A percentile compares a stretch with the other conserved stretches of the same genome.
These are phyloP conservation scores for Recurvirostra avosetta DNA, from an alignment of 2,113 vertebrate species.

Conservation along the genomic window DNA sequence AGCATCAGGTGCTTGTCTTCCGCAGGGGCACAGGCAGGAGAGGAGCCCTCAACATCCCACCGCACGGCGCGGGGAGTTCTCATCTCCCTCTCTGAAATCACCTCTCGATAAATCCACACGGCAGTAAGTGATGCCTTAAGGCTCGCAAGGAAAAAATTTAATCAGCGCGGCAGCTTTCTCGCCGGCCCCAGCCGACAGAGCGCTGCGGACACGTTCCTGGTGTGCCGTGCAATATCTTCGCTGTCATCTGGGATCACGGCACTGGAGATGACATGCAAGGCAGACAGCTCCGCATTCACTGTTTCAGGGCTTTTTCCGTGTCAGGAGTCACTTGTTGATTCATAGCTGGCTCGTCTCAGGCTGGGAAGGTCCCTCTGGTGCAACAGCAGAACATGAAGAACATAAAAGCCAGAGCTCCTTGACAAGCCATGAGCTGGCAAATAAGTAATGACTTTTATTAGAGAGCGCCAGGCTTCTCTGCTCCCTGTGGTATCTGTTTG, in stretches of 20 bases:
- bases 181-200: background rate
- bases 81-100: background rate
- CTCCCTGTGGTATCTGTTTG: too few species aligned
- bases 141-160: background rate
- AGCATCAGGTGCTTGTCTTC: background rate
- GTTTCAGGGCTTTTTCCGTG: background rate
- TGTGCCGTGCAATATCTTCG: background rate
- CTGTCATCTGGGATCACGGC: background rate
- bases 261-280: background rate
- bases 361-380: background rate
- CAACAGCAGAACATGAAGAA: background rate
- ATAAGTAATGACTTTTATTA: background rate
- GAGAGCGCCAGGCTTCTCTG: background rate
- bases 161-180: background rate
- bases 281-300: background rate
- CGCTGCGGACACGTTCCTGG: background rate
- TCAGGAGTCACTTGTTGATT: background rate
- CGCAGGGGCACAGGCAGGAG: background rate
- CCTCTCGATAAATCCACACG: background rate
- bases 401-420: background rate
- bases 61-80: accelerated
- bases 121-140: accelerated
- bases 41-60: background rate
- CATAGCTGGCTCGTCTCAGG: background rate
- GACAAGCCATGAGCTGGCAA: background rate